Evolutionary conservation across 2,113 vertebrate species (phyloP), one percentile per base, ranked within the genome.

Genomic region (Diphyllodes magnificus): DNA sequence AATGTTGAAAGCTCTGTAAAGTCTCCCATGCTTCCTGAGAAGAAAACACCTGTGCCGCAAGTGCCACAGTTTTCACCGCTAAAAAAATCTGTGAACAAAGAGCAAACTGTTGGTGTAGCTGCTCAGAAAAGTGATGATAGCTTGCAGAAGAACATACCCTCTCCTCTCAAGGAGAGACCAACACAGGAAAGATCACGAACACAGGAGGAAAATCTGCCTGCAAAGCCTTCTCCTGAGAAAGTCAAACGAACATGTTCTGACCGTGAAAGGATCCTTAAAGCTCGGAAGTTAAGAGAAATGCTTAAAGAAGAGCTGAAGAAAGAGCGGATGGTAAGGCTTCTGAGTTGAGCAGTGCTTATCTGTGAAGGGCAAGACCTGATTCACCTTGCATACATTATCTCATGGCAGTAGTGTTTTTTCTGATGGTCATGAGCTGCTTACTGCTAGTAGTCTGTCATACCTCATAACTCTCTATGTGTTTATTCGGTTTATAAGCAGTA

Each of bases 261-360:
- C 70, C 94, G 97, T 47, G 98, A 99, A 68, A 98, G 98, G 87
- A 97, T 99, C 44, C 98, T 98, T 54, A 99, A 99, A 97, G 98
- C 98, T 57, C 98, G 95, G 33, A 99, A 99, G 95, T 97, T 99
- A 68, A 96, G 99, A 88, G 98, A 99, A 75, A 96, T 99, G 98
- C 98, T 99, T 69, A 99, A 95, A 95, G 98, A 98, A 73, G 99
- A 99, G 88, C 94, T 98, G 84, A 98, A 94, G 90, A 99, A 99
- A 93, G 98, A 99, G 78, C 98, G 98, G 6, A 90, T 95, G 98
- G 99, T 99, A 88, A 83, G 95, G 96, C 47, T 28, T 88, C 15
- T 75, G 9, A 54, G 45, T 68, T 90, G 28, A 35, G 24, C 13
- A 18, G 13, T 37, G 30, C 47, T 76, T 27, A 25, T 50, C 21